phyloP scores from a whole-genome alignment of 1,140 invertebrate genomes.

The Aphelinus certus region DNA sequence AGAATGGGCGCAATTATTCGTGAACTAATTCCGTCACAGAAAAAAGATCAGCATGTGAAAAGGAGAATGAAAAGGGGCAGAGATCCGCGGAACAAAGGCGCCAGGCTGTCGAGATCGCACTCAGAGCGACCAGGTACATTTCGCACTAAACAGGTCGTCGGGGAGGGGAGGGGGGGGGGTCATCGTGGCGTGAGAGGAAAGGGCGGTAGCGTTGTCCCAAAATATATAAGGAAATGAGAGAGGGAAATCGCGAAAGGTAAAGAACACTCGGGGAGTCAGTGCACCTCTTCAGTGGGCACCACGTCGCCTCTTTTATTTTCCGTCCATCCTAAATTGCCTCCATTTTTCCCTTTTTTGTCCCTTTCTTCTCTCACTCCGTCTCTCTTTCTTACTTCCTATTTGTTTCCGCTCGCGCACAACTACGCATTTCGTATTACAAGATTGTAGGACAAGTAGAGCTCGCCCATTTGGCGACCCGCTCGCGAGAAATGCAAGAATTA shows the following conservation, averaged over 20 bases:
- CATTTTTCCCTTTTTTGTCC: background rate
- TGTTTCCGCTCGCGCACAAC: background rate
- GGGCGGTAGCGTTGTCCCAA: background rate
- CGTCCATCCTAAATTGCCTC: background rate
- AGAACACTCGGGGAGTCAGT: background rate
- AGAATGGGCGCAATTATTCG: no score
- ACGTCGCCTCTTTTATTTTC: background rate
- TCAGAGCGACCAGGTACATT: background rate
- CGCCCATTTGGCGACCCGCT: no score
- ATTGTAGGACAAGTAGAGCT: background rate
- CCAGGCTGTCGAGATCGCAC: background rate
- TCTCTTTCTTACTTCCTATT: constrained; percentile 30
- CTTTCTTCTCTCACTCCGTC: constrained; percentile 1
- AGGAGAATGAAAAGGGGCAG: no score
- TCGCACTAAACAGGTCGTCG: constrained; percentile 12
- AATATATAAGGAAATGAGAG: constrained; percentile 14
- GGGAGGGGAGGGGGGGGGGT: background rate
- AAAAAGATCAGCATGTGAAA: no score
- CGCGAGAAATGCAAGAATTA: background rate
- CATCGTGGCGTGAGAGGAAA: background rate
- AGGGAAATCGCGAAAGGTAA: background rate
- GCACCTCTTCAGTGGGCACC: background rate
- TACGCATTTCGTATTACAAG: constrained; percentile 7
- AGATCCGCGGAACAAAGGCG: no score
- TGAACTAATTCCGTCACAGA: no score